Evolutionary conservation across 2,888 invertebrate species (phyloP), one percentile per base, ranked within the genome.

Genomic region (Morinoia aosen): DNA sequence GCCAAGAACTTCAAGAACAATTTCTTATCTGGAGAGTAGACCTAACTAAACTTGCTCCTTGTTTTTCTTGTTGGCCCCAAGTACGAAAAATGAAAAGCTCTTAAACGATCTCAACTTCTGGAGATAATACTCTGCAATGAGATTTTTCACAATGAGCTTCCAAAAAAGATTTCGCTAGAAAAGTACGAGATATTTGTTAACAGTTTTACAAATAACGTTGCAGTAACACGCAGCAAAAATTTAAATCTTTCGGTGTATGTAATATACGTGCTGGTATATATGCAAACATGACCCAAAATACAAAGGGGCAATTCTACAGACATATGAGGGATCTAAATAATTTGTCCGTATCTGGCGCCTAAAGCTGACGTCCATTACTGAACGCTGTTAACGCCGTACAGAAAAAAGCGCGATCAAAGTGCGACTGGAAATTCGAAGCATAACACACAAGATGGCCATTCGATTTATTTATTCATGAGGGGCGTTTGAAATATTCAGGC

Each of bases 21-120:
- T 93, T 93, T 93, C 93, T 93, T 93, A 93, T 93, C 93, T 93
- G 93, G 58, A 5, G n/a, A 93, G 93, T 93, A 93, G 93, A 57
- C 93, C 93, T 56, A 48, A 48, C 93, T 33, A 39, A 93, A 93
- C 93, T 93, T 93, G 56, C 57, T 57, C 48, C 11, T 93, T 48
- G 33, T 57, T 93, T 57, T 93, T 93, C 33, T 57, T 48, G 8
- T 40, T 40, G 48, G 48, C 39, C 39, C 40, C 40, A 39, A 40
- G 40, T 39, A 40, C 48, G 90, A 40, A 90, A 90, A 90, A 90
- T 90, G 90, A 40, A 40, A 40, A 40, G 90, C 48, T 90, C 48
- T 90, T 39, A 90, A 90, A 40, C 48, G 90, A 40, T 90, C 90
- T 90, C 8, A 90, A 90, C 90, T 90, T 39, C 90, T 90, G 1